Base-by-base conservation (phyloP, 1,140 invertebrate species). In the Pseudobourletiella spinata region DNA sequence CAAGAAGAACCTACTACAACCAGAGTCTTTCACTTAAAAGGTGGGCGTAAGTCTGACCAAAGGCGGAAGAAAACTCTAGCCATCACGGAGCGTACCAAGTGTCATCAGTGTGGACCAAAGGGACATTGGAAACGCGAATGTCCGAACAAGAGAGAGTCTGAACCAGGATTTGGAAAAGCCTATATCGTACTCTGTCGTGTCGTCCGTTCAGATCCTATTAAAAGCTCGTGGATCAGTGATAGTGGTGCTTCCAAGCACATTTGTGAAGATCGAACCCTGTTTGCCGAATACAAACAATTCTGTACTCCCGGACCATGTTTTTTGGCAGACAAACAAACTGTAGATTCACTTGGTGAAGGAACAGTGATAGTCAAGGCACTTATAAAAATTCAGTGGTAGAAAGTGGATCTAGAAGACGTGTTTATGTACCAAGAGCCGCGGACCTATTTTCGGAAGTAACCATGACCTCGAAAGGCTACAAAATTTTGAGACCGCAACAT, bases 401-500 rank as follows among this genome's bases (percentile, higher is more conserved):
- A 6, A 4, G 29, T 63, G 1, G 42, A 46, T 16, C 20, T 63
- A 2, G 3, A 22, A 2, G 35, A 63, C 6, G 39, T 55, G 1
- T 63, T 2, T 35, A 48, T 28, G 29, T 63, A 20, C 61, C 61
- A 16, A 26, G 22, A 18, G 61, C 52, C 4, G 61, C 54, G 2
- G 57, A 63, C 22, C 18, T 63, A 2, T 63, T 63, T n/a, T 63
- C 61, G 15, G 22, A 63, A 1, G 50, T 28, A 20, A 1, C 20
- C 3, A 57, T 61, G 28, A 3, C 56, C 6, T 1, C 3, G 4
- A 39, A 29, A 2, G 60, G 51, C 4, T 61, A 26, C 28, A 6
- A 29, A 11, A 22, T 32, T 0, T 0, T 1, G 11, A 26, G 50
- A 3, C 32, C 51, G 4, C 3, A 44, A 24, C 15, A 42, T 1